A percentile compares a stretch with the other conserved stretches of the same genome.
These are phyloP conservation scores for Pseudonaja textilis DNA, from an alignment of 2,113 vertebrate genomes.

Conservation along the genomic window DNA sequence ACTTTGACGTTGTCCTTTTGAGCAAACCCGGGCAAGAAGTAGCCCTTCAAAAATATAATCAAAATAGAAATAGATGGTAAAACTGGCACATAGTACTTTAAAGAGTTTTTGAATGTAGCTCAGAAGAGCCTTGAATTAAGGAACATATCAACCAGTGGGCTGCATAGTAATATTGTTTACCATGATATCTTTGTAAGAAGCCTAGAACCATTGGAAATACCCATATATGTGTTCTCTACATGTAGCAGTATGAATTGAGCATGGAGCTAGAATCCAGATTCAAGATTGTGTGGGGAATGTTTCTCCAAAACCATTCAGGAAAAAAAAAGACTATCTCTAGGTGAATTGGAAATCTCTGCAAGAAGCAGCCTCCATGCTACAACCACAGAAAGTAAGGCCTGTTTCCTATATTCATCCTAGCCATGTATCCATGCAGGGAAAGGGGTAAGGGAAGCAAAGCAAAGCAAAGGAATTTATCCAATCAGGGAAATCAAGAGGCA, in stretches of 20 bases:
- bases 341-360: not conserved
- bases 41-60: not conserved
- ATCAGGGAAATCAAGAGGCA: not conserved
- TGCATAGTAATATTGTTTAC: not conserved
- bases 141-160: not conserved
- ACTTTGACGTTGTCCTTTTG: not conserved
- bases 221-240: not conserved
- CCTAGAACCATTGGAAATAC: not conserved
- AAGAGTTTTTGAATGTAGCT: not conserved
- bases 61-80: not conserved
- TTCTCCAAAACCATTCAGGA: not conserved
- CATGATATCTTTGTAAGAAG: not conserved
- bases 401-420: not conserved
- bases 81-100: not conserved
- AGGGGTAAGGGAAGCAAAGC: not conserved
- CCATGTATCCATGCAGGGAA: not conserved
- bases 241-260: not conserved
- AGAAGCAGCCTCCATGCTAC: not conserved
- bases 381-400: not conserved
- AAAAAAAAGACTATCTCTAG: not conserved
- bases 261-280: not conserved
- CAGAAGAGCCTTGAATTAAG: not conserved
- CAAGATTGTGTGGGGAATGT: not conserved
- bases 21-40: not conserved
- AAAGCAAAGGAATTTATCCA: not conserved